These are phyloP conservation scores for Enteromius argenteus DNA, from an alignment of 2,797 vertebrate genomes.

Conservation along the genomic window DNA sequence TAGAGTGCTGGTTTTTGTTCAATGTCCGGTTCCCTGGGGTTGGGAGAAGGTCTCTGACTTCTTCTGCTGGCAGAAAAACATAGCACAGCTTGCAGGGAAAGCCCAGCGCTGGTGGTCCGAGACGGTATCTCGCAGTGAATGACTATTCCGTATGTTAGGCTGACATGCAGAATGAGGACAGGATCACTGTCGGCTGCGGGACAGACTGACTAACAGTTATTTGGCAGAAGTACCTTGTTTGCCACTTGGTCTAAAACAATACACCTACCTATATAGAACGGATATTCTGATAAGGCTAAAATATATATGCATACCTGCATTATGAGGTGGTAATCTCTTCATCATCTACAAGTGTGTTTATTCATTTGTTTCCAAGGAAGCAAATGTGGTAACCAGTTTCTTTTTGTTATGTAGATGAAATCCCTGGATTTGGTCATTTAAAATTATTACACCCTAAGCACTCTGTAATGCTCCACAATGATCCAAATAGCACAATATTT, in stretches of 20 bases:
- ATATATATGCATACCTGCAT: background rate
- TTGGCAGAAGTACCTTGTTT: constrained; percentile 38
- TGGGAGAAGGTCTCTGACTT: constrained; percentile 60
- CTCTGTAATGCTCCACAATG: constrained; percentile 17
- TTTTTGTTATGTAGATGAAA: constrained; percentile 38
- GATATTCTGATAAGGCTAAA: background rate
- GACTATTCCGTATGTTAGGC: constrained; percentile 39
- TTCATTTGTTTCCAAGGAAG: background rate
- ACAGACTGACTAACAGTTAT: constrained; percentile 19
- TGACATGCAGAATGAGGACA: constrained; percentile 6
- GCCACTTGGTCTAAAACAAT: constrained; percentile 11
- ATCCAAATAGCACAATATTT: constrained; percentile 49
- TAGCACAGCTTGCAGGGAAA: constrained; percentile 28
- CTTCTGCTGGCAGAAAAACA: constrained; percentile 50
- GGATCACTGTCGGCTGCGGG: background rate
- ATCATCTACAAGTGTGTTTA: background rate
- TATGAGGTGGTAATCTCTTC: background rate
- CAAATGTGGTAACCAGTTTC: constrained; percentile 7
- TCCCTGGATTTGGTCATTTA: constrained; percentile 24
- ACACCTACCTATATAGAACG: background rate
- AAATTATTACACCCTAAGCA: constrained; percentile 45
- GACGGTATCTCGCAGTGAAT: constrained; percentile 35
- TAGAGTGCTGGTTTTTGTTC: constrained; percentile 63
- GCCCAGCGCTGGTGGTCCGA: constrained; percentile 57
- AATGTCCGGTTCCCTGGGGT: constrained; percentile 64